A percentile compares a stretch with the other conserved stretches of the same genome.
phyloP scores from a whole-genome alignment of 1,140 invertebrate genomes.

The Oscheius sp. region DNA sequence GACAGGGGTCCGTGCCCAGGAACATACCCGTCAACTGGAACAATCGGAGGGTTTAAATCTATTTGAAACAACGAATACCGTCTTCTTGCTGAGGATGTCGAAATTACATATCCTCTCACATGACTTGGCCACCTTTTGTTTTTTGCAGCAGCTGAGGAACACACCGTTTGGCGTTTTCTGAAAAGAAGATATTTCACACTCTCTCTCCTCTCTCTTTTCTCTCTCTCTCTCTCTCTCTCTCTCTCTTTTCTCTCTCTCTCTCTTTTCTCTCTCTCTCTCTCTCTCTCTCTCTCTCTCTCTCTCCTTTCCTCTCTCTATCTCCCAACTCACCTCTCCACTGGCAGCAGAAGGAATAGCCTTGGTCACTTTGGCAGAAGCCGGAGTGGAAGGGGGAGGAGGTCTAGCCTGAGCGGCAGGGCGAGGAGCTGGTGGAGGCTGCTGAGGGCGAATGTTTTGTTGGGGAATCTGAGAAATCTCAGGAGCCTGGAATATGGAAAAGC shows the following conservation, averaged over 20 bases:
- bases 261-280: too few relatives aligned
- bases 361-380: neutral
- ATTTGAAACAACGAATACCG: conserved; percentile 32
- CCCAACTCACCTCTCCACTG: too few relatives aligned
- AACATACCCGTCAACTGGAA: conserved; percentile 56
- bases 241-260: too few relatives aligned
- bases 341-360: too few relatives aligned
- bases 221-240: too few relatives aligned
- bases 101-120: conserved; percentile 57
- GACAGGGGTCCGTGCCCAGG: conserved; percentile 55
- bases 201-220: too few relatives aligned
- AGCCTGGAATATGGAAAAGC: conserved; percentile 2
- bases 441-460: conserved; percentile 1
- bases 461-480: neutral
- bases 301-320: too few relatives aligned
- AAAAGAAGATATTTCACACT: too few relatives aligned
- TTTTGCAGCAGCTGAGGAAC: conserved; percentile 44
- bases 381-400: neutral
- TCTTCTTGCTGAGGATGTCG: conserved; percentile 53
- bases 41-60: conserved; percentile 2
- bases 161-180: conserved; percentile 41
- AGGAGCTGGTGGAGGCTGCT: neutral
- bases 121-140: conserved; percentile 44
- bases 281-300: too few relatives aligned
- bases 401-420: neutral